Percentiles rank a stretch among this genome's conserved stretches.
These are phyloP conservation scores for Druon quercuslanigerum DNA, from an alignment of 1,140 invertebrate genomes.

Conservation along the genomic window DNA sequence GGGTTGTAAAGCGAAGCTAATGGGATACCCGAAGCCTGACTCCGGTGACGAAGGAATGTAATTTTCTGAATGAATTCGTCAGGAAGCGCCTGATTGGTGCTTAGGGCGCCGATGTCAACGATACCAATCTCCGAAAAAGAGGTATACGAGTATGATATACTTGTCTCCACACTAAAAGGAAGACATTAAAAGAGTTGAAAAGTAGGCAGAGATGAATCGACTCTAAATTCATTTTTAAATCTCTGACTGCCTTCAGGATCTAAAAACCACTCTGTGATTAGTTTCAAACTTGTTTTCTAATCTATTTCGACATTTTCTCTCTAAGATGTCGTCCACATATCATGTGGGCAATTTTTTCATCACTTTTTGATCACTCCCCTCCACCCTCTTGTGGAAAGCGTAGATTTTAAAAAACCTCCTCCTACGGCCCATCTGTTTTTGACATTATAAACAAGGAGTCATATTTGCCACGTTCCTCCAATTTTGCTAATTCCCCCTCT, in stretches of 20 bases:
- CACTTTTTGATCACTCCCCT: too few species aligned
- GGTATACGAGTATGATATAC: not conserved
- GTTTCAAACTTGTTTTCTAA: too few species aligned
- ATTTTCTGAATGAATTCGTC: slow-evolving; percentile 31
- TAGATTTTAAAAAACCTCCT: too few species aligned
- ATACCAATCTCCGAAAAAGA: slow-evolving; percentile 15
- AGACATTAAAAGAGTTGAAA: slow-evolving; percentile 27
- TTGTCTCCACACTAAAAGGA: not conserved
- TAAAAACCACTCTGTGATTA: not conserved
- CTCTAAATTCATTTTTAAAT: slow-evolving; percentile 1
- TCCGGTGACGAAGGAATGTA: slow-evolving; percentile 32
- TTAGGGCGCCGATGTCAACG: not conserved
- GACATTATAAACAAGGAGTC: too few species aligned
- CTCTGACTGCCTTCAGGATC: not conserved
- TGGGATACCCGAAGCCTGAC: slow-evolving; percentile 37
- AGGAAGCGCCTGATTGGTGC: slow-evolving; percentile 15
- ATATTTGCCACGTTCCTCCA: too few species aligned
- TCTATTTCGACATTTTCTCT: too few species aligned
- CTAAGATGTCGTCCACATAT: too few species aligned
- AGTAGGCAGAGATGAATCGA: slow-evolving; percentile 7
- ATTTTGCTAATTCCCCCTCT: too few species aligned
- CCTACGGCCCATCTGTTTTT: too few species aligned
- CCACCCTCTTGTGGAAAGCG: too few species aligned
- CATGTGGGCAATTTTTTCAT: too few species aligned
- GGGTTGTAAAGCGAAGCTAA: slow-evolving; percentile 60